Percentiles rank a stretch among this genome's conserved stretches.
Conservation (phyloP, 2,888 invertebrate genomes). For the Nineta flava region DNA sequence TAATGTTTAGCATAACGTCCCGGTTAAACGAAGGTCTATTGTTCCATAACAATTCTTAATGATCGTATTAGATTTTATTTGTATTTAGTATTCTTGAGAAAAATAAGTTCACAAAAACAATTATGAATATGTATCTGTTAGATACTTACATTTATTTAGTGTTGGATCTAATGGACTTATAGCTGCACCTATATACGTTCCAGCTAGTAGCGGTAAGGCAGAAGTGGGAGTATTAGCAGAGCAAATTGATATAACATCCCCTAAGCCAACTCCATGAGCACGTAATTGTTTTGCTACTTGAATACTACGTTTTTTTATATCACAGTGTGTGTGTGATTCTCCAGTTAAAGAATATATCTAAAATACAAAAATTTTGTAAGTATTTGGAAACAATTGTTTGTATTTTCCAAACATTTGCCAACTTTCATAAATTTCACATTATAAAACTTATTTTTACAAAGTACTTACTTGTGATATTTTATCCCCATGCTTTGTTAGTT, state of each 20-base stretch:
- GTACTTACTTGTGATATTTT: no score
- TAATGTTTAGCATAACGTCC: no score
- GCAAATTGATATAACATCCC: constrained; percentile 31
- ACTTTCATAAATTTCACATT: background rate
- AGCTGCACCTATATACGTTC: constrained; percentile 27
- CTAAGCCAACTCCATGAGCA: constrained; percentile 23
- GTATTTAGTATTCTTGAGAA: background rate
- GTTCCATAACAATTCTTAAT: no score
- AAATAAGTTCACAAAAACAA: background rate
- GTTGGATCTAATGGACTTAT: constrained; percentile 19
- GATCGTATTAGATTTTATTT: background rate
- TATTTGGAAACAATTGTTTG: no score
- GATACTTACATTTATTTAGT: constrained; percentile 9
- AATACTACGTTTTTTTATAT: constrained; percentile 25
- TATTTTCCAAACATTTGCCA: no score
- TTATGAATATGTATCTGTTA: no score
- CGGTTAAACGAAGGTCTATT: no score
- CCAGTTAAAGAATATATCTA: constrained; percentile 30
- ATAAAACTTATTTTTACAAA: no score
- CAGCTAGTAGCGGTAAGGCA: constrained; percentile 29
- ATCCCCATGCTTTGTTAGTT: no score
- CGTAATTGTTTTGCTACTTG: constrained; percentile 27
- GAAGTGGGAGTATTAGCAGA: constrained; percentile 29
- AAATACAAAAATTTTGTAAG: background rate
- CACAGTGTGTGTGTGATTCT: constrained; percentile 25